Percentiles rank a stretch among this genome's conserved stretches.
phyloP scores from a whole-genome alignment of 2,797 vertebrate genomes.

The Distichodus sexfasciatus region DNA sequence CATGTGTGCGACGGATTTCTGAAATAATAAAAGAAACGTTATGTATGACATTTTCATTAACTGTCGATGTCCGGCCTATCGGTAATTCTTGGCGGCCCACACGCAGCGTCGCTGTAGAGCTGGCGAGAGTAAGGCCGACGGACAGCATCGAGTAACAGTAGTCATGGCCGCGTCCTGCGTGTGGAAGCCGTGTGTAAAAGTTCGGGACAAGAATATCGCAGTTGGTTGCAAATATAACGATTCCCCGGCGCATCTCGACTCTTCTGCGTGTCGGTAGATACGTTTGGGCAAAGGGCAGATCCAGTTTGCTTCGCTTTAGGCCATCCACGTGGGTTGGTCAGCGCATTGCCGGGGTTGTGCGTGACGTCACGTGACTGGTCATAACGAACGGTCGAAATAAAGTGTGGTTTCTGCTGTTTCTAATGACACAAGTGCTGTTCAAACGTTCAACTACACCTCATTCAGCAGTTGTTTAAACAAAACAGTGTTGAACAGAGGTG shows the following conservation, averaged over 20 bases:
- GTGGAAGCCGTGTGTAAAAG: constrained; percentile 62
- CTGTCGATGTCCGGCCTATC: too few relatives aligned
- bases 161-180: constrained; percentile 67
- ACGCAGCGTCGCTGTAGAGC: background rate
- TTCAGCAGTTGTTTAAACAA: too few relatives aligned
- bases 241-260: background rate
- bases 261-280: background rate
- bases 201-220: constrained; percentile 60
- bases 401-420: too few relatives aligned
- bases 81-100: too few relatives aligned
- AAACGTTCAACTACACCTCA: too few relatives aligned
- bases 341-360: background rate
- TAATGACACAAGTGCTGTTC: too few relatives aligned
- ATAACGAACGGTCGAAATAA: too few relatives aligned
- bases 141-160: constrained; percentile 24
- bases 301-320: background rate
- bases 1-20: too few relatives aligned
- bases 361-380: background rate
- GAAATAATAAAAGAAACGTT: too few relatives aligned
- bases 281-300: fast-evolving
- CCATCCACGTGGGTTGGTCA: constrained; percentile 49
- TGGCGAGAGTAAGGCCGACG: background rate
- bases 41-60: too few relatives aligned
- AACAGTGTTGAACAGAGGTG: too few relatives aligned
- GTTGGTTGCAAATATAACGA: constrained; percentile 65